Percentiles rank a stretch among this genome's conserved stretches.
phyloP scores from a whole-genome alignment of 1,140 invertebrate genomes.

The Steinernema khuongi region DNA sequence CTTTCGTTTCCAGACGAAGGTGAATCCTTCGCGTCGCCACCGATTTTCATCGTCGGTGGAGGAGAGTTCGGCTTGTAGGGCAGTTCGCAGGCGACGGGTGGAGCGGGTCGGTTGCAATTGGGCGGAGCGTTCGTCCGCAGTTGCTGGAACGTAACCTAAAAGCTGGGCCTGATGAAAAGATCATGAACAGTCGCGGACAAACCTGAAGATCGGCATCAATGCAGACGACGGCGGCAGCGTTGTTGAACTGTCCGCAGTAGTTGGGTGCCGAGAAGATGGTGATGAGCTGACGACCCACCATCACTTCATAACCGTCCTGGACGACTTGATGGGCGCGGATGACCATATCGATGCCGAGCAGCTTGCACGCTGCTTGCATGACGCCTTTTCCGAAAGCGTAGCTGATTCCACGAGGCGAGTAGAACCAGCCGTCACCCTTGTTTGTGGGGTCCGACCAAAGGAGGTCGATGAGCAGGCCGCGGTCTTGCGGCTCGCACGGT shows the following conservation, averaged over 20 bases:
- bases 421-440: slow-evolving; percentile 44
- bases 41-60: slow-evolving; percentile 31
- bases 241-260: slow-evolving; percentile 44
- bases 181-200: neutral
- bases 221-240: slow-evolving; percentile 46
- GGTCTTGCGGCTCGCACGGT: slow-evolving; percentile 44
- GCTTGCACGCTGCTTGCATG: slow-evolving; percentile 33
- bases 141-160: slow-evolving; percentile 30
- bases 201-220: slow-evolving; percentile 42
- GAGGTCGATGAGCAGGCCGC: slow-evolving; percentile 44
- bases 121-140: slow-evolving; percentile 31
- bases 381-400: slow-evolving; percentile 44
- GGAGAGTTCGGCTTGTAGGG: slow-evolving; percentile 13
- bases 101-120: slow-evolving; percentile 34
- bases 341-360: slow-evolving; percentile 41
- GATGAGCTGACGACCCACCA: slow-evolving; percentile 39
- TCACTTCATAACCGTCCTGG: slow-evolving; percentile 46
- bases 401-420: slow-evolving; percentile 39
- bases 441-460: slow-evolving; percentile 47
- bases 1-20: neutral
- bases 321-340: slow-evolving; percentile 48
- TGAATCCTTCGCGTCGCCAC: neutral
- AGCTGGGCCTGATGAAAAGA: neutral
- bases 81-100: slow-evolving; percentile 28
- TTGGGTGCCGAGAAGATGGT: slow-evolving; percentile 48